Evolutionary conservation across 2,797 vertebrate genomes (phyloP).

Genomic region (Ficedula albicollis): DNA sequence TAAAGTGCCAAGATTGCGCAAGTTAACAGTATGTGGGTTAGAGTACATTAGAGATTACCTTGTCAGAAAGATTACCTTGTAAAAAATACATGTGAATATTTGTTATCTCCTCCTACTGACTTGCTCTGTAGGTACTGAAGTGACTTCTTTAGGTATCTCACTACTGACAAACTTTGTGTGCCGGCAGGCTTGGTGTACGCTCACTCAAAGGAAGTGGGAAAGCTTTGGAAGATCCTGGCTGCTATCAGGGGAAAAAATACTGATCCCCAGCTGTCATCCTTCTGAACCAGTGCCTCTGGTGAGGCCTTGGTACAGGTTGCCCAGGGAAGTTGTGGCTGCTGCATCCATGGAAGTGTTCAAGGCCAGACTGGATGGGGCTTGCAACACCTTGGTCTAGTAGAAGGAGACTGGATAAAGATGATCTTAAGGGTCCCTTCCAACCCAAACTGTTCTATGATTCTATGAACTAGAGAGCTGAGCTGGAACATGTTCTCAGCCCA

Average conservation of each 20-base stretch:
- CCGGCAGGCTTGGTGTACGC: fast-evolving
- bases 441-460: background rate
- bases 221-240: background rate
- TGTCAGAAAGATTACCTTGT: constrained; percentile 27
- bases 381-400: background rate
- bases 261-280: background rate
- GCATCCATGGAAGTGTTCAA: background rate
- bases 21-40: background rate
- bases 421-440: background rate
- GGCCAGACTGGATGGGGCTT: background rate
- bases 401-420: background rate
- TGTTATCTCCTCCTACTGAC: background rate
- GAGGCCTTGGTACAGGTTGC: background rate
- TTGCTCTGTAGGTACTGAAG: background rate
- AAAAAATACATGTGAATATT: background rate
- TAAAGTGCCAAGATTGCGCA: constrained; percentile 23
- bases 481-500: background rate
- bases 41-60: constrained; percentile 10
- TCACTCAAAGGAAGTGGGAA: fast-evolving
- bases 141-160: background rate
- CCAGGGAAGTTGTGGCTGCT: background rate
- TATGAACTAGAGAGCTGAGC: background rate
- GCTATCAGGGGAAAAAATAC: fast-evolving
- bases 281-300: background rate
- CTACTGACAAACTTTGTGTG: fast-evolving